Base-by-base conservation (phyloP, 2,888 invertebrate species). In the Chrysolina oricalcia region DNA sequence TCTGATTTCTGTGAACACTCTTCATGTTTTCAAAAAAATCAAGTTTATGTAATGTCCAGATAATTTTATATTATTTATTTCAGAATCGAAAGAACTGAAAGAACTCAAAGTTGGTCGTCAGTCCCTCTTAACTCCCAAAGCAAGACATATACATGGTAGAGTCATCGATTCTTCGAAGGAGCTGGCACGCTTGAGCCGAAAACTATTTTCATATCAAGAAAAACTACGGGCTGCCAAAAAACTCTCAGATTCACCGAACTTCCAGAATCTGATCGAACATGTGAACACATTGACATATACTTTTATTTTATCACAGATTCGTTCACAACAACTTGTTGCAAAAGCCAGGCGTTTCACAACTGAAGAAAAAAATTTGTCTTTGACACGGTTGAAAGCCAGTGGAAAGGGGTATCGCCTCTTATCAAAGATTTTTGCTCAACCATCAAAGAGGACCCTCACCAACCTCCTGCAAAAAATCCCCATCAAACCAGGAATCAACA, bases 301-400 rank as follows among this genome's bases (percentile, higher is more conserved):
- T 53, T 68, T 68, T 13, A 68, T 68, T n/a, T 50, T 68, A 27
- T 68, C 68, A 10, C 50, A 68, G 48, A 68, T 68, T 50, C 48
- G 53, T 50, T 35, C 68, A 27, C 68, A 68, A 53, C n/a, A 68
- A 68, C 68, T 64, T 40, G 43, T 41, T 41, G 21, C 70, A 19
- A 62, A 56, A 15, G 59, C 48, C 40, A 59, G 40, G 53, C 6
- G 48, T 35, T 53, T 50, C 50, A 46, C 67, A 17, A 48, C 40
- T 50, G 67, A 67, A 19, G 67, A 67, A 67, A 67, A 67, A 67
- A 50, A 27, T 50, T 67, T 50, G 17, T 67, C 40, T 10, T 35
- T 67, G 35, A 35, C 67, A 48, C 67, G 50, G 48, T 19, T 67
- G 17, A 53, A 67, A 53, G 50, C 48, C 50, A 67, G 67, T 48